Evolutionary conservation across 1,140 invertebrate species (phyloP), one percentile per base, ranked within the genome.

Genomic region (Drosophila lacteicornis): DNA sequence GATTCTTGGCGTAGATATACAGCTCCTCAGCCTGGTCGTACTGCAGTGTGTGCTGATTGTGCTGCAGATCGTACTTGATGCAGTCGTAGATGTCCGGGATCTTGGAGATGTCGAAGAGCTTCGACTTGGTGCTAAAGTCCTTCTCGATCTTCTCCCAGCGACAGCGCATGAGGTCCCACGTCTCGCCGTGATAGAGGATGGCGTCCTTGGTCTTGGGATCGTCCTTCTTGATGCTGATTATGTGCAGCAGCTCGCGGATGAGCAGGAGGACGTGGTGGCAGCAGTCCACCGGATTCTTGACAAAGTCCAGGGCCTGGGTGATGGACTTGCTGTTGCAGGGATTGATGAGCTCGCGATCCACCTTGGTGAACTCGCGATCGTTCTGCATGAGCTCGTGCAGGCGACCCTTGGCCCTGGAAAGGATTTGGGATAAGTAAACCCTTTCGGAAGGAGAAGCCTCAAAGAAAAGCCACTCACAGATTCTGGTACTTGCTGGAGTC

Each of bases 41-140:
- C 92, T 99, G 97, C 80, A 99, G 92, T 1, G 97, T 98, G 91
- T 98, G 96, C 88, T 98, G 97, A 93, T 99, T 99, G 91, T 99
- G 99, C 90, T 99, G 99, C 66, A 99, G 93, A 94, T 99, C 99
- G 92, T 99, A 99, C 91, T 99, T 99, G 79, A 99, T 99, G 92
- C 99, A 99, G 94, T 99, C 99, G 91, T 99, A 99, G 77, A 99
- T 99, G 93, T 99, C 99, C 0, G 99, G 99, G 73, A 99, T 98
- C 94, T 99, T 99, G 1, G 98, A 99, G 78, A 99, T 99, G 92
- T 99, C 99, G 94, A 98, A 99, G 17, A 96, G 95, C 69, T 97
- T 97, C 0, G 88, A 92, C 93, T 99, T 99, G 0, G 96, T 97
- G 81, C 96, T 97, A 91, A 99, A 99, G 93, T 99, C 99, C 93